phyloP scores from a whole-genome alignment of 2,113 vertebrate species.

The Amphiprion percula region DNA sequence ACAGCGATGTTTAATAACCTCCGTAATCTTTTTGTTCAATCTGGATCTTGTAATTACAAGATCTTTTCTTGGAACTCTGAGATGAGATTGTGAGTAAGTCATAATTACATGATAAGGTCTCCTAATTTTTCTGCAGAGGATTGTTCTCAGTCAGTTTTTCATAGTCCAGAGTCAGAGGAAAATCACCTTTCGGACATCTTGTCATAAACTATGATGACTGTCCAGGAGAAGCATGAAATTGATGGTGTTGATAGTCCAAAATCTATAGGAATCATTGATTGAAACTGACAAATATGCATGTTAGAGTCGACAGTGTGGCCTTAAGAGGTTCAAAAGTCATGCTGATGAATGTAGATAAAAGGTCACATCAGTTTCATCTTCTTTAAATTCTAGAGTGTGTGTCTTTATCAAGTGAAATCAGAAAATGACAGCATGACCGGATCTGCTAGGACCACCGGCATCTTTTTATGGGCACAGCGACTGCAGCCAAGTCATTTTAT shows the following conservation, averaged over 20 bases:
- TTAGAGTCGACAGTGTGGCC: background rate
- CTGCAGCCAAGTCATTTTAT: conserved; percentile 27
- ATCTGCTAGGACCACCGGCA: background rate
- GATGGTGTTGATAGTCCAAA: background rate
- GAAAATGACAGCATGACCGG: conserved; percentile 10
- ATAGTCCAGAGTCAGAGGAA: no score
- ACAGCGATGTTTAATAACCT: no score
- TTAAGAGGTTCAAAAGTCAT: conserved; percentile 6
- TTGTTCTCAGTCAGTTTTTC: no score
- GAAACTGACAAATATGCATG: background rate
- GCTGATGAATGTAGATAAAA: background rate
- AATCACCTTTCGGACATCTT: background rate
- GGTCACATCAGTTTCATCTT: background rate
- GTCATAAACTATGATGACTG: background rate
- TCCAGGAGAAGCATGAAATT: conserved; percentile 6
- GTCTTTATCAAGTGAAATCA: conserved; percentile 27
- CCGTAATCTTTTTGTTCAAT: no score
- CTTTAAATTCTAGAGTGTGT: conserved; percentile 5
- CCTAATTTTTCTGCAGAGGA: no score
- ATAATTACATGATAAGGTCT: no score
- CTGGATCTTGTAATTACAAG: no score
- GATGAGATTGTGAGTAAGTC: no score
- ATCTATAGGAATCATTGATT: background rate
- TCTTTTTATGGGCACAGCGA: conserved; percentile 4
- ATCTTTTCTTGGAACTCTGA: no score